phyloP scores from a whole-genome alignment of 2,888 invertebrate species.

The Bimastos eiseni region DNA sequence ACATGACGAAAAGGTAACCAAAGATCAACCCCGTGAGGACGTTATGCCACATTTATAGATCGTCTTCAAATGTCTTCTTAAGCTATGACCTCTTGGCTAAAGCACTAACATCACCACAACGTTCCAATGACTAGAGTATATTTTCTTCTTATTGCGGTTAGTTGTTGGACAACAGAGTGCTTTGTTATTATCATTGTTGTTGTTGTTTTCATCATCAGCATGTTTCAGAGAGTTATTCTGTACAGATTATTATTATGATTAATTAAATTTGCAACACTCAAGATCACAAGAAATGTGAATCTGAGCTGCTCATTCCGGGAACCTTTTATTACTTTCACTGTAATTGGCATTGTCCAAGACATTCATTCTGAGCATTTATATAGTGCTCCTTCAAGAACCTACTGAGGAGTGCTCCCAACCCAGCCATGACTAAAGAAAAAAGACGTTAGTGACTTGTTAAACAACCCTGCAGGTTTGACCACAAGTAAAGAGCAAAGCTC shows the following conservation, averaged over 20 bases:
- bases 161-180: background rate
- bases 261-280: no score
- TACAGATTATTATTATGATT: background rate
- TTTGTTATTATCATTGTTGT: background rate
- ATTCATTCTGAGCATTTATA: no score
- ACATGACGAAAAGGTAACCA: slow-evolving; percentile 60
- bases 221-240: background rate
- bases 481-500: no score
- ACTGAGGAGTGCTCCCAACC: no score
- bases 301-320: no score
- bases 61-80: background rate
- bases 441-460: no score
- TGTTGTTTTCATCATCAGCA: background rate
- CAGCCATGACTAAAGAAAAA: no score
- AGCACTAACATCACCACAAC: background rate
- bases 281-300: no score
- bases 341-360: no score
- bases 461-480: no score
- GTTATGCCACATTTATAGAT: background rate
- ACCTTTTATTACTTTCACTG: no score
- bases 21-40: background rate
- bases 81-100: background rate
- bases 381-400: no score
- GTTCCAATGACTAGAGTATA: background rate
- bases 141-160: background rate